Evolutionary conservation across 2,888 invertebrate genomes (phyloP), one percentile per base, ranked within the genome.

Genomic region (Sisyra terminalis): DNA sequence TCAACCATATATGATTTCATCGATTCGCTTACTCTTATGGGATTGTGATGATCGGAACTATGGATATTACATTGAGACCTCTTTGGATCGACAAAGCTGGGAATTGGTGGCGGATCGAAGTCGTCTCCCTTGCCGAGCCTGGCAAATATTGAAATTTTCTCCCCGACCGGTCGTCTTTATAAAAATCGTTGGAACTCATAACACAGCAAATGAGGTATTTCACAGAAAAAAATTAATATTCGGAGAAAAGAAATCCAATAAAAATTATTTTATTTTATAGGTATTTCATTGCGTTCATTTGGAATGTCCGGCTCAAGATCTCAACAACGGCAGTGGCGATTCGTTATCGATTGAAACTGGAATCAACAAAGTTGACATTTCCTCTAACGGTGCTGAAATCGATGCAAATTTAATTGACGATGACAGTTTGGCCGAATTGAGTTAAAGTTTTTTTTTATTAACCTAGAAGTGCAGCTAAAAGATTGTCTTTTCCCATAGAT

Each of bases 261-360:
- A n/a, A n/a, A 43, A 17, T 18, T 3, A 9, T 10, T 18, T 40
- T 40, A 24, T 39, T 34, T 46, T 58, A 3, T 52, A 90, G 88
- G 90, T 94, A 44, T 97, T 97, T 64, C 96, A 97, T 60, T 85
- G 93, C 59, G 97, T 97, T 42, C 97, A 97, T 66, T 82, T 97
- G 63, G 97, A 97, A 66, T 92, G 92, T 53, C 96, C 97, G 5
- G 81, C 87, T 24, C 81, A 80, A 48, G 55, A 54, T 24, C 7
- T 24, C 3, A 24, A 24, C 24, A 24, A 24, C 7, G n/a, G n/a
- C n/a, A 24, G 5, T 5, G 24, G 7, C 24, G 24, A 24, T 24
- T 7, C 7, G 7, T 24, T 7, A 24, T 3, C 24, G 24, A 24
- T 24, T 24, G 24, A 3, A 5, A 24, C 3, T 24, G 24, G 24